Base-by-base conservation (phyloP, 2,888 invertebrate species). In the Mythimna impura region DNA sequence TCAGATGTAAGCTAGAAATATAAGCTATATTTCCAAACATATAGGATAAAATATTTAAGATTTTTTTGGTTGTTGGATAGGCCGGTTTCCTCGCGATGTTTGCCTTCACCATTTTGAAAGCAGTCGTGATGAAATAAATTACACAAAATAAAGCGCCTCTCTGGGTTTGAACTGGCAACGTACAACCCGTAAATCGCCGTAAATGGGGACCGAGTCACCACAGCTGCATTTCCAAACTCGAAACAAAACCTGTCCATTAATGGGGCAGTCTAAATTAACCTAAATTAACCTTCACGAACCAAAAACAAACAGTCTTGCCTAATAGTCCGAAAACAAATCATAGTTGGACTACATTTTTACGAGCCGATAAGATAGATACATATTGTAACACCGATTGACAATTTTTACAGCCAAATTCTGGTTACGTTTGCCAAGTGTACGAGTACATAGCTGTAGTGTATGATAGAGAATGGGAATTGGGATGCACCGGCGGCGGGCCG, bases 341-440 rank as follows among this genome's bases (percentile, higher is more conserved):
- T 62, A 66, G 60, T 65, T n/a, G 65, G 64, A 57, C 54, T 80
- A 68, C 66, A 73, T 76, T 80, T 85, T 79, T 77, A 86, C 65
- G 72, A 80, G 62, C 68, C 61, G 80, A 78, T 84, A 80, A 66
- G 66, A 81, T 70, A 71, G 71, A 76, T 78, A 74, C 73, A 78
- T 74, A 83, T 71, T 76, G 85, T 76, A 76, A 77, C 75, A 73
- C 69, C 85, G 80, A 82, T 76, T 79, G 78, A 50, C 80, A 73
- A 80, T 85, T 84, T 85, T 82, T 86, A 86, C 78, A 71, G 75
- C 76, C 74, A 70, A 88, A 89, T 88, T 89, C 87, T 86, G 89
- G 89, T 83, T 85, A 79, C 87, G 89, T 89, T 91, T 92, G 92
- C 93, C 92, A 93, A 93, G 90, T 90, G 66, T 43, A 40, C 57